These are phyloP conservation scores for Gasterosteus nipponicus DNA, from an alignment of 2,113 vertebrate genomes.

Conservation along the genomic window DNA sequence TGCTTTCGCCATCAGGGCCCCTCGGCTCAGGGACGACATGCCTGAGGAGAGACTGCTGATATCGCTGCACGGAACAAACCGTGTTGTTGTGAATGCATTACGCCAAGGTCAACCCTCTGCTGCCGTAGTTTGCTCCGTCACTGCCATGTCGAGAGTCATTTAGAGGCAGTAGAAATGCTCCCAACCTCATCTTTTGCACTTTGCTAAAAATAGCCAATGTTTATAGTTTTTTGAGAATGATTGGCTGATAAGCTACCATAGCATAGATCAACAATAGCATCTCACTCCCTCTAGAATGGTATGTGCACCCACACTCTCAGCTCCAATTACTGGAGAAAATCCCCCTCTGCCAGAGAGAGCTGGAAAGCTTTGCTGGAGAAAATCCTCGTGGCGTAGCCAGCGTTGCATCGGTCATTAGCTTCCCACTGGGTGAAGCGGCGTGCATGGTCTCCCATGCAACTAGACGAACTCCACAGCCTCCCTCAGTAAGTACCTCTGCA, in stretches of 20 bases:
- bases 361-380: slow-evolving; percentile 29
- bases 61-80: too few relatives aligned
- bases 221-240: neutral
- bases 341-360: slow-evolving; percentile 42
- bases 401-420: slow-evolving; percentile 68
- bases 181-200: neutral
- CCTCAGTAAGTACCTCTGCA: slow-evolving; percentile 46
- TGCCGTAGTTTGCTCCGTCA: too few relatives aligned
- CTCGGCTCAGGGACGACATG: too few relatives aligned
- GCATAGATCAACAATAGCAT: slow-evolving; percentile 3
- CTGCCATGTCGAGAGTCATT: neutral
- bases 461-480: slow-evolving; percentile 46
- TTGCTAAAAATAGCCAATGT: neutral
- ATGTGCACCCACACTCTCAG: slow-evolving; percentile 38
- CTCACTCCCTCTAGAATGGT: slow-evolving; percentile 18
- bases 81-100: neutral
- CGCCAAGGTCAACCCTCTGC: neutral
- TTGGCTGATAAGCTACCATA: neutral
- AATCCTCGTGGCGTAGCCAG: slow-evolving; percentile 40
- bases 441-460: slow-evolving; percentile 62
- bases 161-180: neutral
- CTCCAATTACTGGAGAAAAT: slow-evolving; percentile 64
- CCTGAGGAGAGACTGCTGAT: too few relatives aligned
- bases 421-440: slow-evolving; percentile 66
- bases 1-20: too few relatives aligned